phyloP scores from a whole-genome alignment of 1,140 invertebrate species.

The Calliphora vicina region DNA sequence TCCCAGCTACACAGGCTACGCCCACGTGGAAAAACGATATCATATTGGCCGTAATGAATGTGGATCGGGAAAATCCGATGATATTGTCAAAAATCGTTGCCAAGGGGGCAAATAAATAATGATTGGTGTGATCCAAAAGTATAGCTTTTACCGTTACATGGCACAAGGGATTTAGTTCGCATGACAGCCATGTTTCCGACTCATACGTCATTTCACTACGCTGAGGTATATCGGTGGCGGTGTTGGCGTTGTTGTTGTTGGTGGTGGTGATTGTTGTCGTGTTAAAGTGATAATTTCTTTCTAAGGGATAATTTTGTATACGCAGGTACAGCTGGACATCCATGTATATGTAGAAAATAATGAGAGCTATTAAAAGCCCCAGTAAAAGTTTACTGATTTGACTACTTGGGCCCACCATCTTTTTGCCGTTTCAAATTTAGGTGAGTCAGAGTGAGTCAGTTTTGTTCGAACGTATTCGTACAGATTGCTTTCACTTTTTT shows the following conservation, averaged over 20 bases:
- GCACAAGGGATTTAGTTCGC: slow-evolving; percentile 75
- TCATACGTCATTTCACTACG: slow-evolving; percentile 63
- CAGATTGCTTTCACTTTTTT: not conserved
- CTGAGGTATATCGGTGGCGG: slow-evolving; percentile 46
- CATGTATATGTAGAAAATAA: slow-evolving; percentile 70
- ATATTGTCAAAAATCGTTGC: slow-evolving; percentile 72
- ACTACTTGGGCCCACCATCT: slow-evolving; percentile 69
- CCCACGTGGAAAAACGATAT: slow-evolving; percentile 79
- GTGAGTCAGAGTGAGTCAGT: not conserved
- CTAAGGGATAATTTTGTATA: slow-evolving; percentile 69
- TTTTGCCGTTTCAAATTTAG: not conserved
- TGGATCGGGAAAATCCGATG: slow-evolving; percentile 69
- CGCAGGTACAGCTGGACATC: slow-evolving; percentile 69
- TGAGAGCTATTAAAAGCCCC: slow-evolving; percentile 64
- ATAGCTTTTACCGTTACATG: slow-evolving; percentile 79
- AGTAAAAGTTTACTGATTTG: slow-evolving; percentile 68
- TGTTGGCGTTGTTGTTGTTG: slow-evolving; percentile 29
- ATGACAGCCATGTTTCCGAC: slow-evolving; percentile 69
- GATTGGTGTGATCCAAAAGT: slow-evolving; percentile 78
- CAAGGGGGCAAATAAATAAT: slow-evolving; percentile 78
- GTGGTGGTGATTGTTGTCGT: slow-evolving; percentile 35
- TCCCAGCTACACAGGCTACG: slow-evolving; percentile 73
- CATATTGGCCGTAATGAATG: slow-evolving; percentile 78
- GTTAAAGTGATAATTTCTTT: slow-evolving; percentile 59
- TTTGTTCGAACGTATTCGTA: not conserved